Evolutionary conservation across 1,140 invertebrate genomes (phyloP), one percentile per base, ranked within the genome.

Genomic region (Dendrolimus punctatus): DNA sequence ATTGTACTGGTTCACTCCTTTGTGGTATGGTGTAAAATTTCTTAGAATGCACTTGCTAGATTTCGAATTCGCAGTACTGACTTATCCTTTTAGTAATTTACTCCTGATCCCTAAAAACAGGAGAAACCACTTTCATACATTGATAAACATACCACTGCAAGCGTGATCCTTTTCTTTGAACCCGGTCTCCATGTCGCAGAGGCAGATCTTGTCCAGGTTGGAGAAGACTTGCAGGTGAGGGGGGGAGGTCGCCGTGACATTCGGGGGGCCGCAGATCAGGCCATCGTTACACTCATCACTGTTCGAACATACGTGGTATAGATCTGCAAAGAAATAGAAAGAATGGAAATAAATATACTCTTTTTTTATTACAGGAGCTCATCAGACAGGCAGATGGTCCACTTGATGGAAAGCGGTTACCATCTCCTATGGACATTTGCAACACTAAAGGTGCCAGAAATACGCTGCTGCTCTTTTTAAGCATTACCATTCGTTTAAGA

Each of bases 211-310:
- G 50, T 86, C 85, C 0, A 59, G 54, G 0, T 66, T 60, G 0
- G 68, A 49, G 51, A 68, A 62, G 3, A 80, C 75, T 0, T 66
- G 57, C 5, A 77, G 62, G 51, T 81, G 75, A 0, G 73, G 77
- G 0, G 84, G 83, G 10, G 85, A 77, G 6, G 79, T 78, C 6
- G 79, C 78, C 7, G 89, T 90, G 36, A 85, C 78, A 61, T 90
- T 90, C 2, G 88, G 88, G 1, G 73, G 64, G 8, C 73, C 76
- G 64, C 89, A 90, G 39, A 88, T 76, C 63, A 90, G 73, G 0
- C 87, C 88, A 51, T 90, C 89, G 58, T 88, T 87, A 60, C 89
- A 90, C 50, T 90, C 88, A 48, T 87, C 83, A 55, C 76, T 84
- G 70, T 80, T 83, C 7, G 71, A 67, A 66, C 89, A 90, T 10